Evolutionary conservation across 2,888 invertebrate species (phyloP), one percentile per base, ranked within the genome.

Genomic region (Eumacrocentrus americanus): DNA sequence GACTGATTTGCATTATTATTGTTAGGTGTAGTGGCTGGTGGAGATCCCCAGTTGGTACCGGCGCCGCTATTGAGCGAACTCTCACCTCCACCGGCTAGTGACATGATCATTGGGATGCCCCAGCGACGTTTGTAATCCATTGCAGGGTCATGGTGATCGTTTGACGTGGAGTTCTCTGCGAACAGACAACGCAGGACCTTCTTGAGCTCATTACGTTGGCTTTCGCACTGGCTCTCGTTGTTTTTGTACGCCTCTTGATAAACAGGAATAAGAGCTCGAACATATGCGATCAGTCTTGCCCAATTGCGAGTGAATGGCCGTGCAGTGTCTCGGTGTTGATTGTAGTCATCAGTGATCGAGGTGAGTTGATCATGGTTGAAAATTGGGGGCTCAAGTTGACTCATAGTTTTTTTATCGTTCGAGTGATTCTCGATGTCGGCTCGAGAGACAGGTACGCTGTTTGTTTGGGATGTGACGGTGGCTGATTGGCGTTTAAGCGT

Each of bases 41-140:
- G 89, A 63, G 89, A 87, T 70, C 91, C 91, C 91, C 92, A 92
- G 68, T 89, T 91, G 60, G 88, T 87, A 61, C 90, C 88, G 54
- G 82, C 82, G 67, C 83, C 84, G 62, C 88, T 88, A 78, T 90
- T 91, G 73, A 92, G 85, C 44, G 91, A 91, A 82, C 89, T 91
- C 81, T 92, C 92, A 60, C 91, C 92, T 52, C 92, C 92, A 57
- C 92, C 92, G 64, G 87, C 83, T 63, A 92, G 84, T 66, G 89
- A 85, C 72, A 91, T 81, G 54, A 85, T 83, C 44, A 82, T 83
- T 61, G 87, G 85, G 57, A 86, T 85, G 46, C 88, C 88, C 88
- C 88, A 89, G 66, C 80, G 75, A 61, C 68, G 63, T 58, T 78
- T 80, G 65, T 80, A 80, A 34, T 67, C 71, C 20, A 64, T 59